Evolutionary conservation across 2,113 vertebrate species (phyloP).

Genomic region (Pedionomus torquatus): DNA sequence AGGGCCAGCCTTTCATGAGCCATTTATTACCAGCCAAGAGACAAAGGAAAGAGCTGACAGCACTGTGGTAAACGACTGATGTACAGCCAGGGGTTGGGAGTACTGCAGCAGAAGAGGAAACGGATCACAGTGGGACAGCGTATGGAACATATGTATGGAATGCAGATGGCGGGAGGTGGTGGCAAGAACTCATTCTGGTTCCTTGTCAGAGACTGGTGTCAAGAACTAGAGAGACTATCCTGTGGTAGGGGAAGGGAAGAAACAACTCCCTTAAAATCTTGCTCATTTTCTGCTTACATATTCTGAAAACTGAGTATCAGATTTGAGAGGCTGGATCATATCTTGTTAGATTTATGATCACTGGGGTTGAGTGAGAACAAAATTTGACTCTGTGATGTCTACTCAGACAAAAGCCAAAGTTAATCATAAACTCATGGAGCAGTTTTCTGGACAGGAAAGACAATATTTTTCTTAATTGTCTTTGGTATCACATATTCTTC

Average conservation of each 20-base stretch:
- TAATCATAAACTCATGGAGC: not conserved
- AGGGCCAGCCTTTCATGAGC: not conserved
- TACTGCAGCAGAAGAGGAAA: not conserved
- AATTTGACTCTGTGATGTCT: not conserved
- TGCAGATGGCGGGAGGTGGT: not conserved
- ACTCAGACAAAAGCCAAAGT: not conserved
- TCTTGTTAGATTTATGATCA: rapidly evolving
- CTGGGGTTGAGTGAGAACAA: not conserved
- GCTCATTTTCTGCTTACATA: not conserved
- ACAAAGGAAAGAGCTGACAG: not conserved
- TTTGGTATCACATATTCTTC: not conserved
- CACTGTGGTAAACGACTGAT: not conserved
- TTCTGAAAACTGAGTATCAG: not conserved
- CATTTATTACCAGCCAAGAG: not conserved
- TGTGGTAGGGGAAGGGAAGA: not conserved
- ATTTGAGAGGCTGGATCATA: not conserved
- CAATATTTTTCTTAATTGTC: not conserved
- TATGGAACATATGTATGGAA: not conserved
- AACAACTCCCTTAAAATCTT: not conserved
- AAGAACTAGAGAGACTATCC: not conserved
- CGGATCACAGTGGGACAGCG: not conserved
- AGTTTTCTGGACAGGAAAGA: not conserved
- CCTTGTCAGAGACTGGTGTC: not conserved
- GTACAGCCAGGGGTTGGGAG: not conserved
- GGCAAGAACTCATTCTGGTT: not conserved